Conservation (phyloP, 2,888 invertebrate genomes). For the Macrophya alboannulata region DNA sequence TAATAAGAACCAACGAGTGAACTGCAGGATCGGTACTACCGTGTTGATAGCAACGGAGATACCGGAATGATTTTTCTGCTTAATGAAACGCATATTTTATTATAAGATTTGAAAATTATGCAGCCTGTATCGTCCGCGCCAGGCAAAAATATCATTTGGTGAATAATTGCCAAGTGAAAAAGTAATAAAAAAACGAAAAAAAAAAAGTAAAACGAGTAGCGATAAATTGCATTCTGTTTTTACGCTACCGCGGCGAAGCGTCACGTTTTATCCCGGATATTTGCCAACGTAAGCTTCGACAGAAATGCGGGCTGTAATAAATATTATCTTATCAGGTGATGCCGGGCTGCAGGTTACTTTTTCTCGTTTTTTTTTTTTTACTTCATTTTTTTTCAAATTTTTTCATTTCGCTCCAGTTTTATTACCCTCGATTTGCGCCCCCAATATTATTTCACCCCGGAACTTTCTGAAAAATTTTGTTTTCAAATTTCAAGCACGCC, state of each 20-base stretch:
- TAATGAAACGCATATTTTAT: neutral
- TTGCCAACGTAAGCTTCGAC: constrained; percentile 37
- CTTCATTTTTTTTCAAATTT: neutral
- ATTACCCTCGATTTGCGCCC: neutral
- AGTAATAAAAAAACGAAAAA: neutral
- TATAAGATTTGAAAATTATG: neutral
- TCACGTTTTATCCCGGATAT: constrained; percentile 33
- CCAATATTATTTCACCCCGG: neutral
- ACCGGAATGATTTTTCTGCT: neutral
- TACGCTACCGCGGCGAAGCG: neutral
- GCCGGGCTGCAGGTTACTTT: constrained; percentile 13
- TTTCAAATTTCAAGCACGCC: neutral
- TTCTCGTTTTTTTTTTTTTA: neutral
- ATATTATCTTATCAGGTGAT: constrained; percentile 41
- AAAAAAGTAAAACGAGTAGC: neutral
- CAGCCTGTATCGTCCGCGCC: neutral
- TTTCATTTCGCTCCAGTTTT: neutral
- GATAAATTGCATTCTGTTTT: constrained; percentile 39
- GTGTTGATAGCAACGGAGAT: neutral
- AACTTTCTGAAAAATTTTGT: neutral
- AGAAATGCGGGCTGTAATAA: constrained; percentile 37
- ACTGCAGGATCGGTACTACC: too few relatives aligned
- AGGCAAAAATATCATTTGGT: neutral
- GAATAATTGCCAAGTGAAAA: constrained; percentile 24
- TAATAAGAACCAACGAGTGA: neutral